Percentiles rank a stretch among this genome's conserved stretches.
Evolutionary conservation across 2,888 invertebrate genomes (phyloP).

Genomic region (Ferrisia virgata): DNA sequence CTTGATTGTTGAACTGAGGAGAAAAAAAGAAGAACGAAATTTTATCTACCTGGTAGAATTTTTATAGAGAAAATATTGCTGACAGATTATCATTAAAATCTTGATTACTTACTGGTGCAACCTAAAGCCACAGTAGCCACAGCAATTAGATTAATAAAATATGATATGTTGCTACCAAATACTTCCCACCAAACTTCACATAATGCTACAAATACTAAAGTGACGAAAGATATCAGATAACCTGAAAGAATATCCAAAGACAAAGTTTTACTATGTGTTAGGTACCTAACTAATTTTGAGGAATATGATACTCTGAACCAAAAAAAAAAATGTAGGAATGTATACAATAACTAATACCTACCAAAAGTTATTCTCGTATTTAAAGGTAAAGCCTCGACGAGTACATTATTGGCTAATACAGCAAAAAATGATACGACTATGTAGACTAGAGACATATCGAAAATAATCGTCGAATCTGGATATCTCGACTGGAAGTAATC

Average conservation of each 20-base stretch:
- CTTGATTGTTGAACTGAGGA: slow-evolving; percentile 80
- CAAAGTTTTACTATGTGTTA: too few relatives aligned
- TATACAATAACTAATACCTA: slow-evolving; percentile 54
- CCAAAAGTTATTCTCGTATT: slow-evolving; percentile 84
- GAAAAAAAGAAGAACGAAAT: too few relatives aligned
- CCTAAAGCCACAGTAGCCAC: slow-evolving; percentile 83
- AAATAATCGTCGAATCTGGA: slow-evolving; percentile 79
- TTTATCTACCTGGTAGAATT: too few relatives aligned
- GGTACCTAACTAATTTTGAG: background rate
- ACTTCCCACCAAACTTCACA: slow-evolving; percentile 85
- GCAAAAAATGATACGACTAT: slow-evolving; percentile 86
- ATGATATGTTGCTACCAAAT: slow-evolving; percentile 72
- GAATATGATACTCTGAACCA: background rate
- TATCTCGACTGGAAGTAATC: slow-evolving; percentile 86
- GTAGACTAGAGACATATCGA: slow-evolving; percentile 90
- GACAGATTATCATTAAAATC: too few relatives aligned
- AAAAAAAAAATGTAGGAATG: background rate
- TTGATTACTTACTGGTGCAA: slow-evolving; percentile 71
- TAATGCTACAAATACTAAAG: slow-evolving; percentile 76
- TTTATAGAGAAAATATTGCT: too few relatives aligned
- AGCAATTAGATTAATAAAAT: slow-evolving; percentile 77
- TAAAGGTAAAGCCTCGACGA: slow-evolving; percentile 77
- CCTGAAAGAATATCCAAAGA: slow-evolving; percentile 57
- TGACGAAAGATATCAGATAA: slow-evolving; percentile 76
- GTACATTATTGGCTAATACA: slow-evolving; percentile 78